Conservation (phyloP, 1,140 invertebrate genomes). For the Stegodyphus dumicola region DNA sequence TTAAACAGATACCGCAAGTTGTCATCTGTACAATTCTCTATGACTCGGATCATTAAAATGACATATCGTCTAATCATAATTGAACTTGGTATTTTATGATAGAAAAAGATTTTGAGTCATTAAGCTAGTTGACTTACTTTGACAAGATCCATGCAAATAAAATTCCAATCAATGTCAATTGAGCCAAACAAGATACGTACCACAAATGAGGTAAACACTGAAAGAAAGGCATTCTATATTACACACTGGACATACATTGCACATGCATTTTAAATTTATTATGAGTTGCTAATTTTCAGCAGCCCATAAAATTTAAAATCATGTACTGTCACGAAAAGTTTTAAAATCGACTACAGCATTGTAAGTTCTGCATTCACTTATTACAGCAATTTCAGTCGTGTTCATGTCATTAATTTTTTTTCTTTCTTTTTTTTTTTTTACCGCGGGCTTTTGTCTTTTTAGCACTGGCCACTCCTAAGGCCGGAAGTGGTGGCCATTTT, state of each 20-base stretch:
- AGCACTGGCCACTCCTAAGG: too few species aligned
- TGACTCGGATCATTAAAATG: too few species aligned
- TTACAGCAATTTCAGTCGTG: not conserved
- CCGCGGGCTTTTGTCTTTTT: too few species aligned
- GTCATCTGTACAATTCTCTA: too few species aligned
- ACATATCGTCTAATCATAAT: too few species aligned
- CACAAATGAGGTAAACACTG: constrained; percentile 51
- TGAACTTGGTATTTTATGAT: too few species aligned
- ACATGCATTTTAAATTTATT: not conserved
- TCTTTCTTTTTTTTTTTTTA: too few species aligned
- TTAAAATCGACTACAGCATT: not conserved
- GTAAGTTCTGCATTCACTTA: not conserved
- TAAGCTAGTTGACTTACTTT: not conserved
- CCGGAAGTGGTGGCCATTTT: too few species aligned
- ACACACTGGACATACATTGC: not conserved
- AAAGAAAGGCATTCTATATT: constrained; percentile 1
- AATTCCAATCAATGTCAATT: constrained; percentile 34
- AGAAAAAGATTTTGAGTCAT: too few species aligned
- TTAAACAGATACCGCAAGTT: too few species aligned
- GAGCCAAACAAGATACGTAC: constrained; percentile 38
- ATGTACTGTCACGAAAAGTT: not conserved
- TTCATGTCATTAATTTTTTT: not conserved
- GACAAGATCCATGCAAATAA: constrained; percentile 36
- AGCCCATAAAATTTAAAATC: not conserved
- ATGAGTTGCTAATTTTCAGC: not conserved